A percentile compares a stretch with the other conserved stretches of the same genome.
These are phyloP conservation scores for Equus przewalskii DNA, from an alignment of 2,113 vertebrate genomes.

Conservation along the genomic window DNA sequence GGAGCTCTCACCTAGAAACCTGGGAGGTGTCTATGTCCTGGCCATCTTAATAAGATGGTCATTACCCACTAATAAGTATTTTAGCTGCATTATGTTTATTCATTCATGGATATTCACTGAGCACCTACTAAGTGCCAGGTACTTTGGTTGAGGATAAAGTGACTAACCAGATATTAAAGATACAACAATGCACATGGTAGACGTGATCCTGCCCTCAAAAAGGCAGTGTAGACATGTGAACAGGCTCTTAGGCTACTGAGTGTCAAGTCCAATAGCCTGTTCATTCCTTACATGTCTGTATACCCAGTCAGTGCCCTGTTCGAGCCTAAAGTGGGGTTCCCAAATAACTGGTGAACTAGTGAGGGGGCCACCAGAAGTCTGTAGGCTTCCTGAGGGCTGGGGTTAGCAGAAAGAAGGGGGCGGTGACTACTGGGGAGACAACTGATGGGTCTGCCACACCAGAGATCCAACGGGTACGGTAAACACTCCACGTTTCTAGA, in stretches of 20 bases:
- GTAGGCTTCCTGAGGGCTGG: background rate
- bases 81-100: background rate
- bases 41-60: background rate
- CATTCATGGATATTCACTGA: slow-evolving; percentile 1
- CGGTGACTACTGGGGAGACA: background rate
- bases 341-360: background rate
- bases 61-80: background rate
- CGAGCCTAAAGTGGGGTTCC: background rate
- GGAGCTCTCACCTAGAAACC: background rate
- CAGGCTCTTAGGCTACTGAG: background rate
- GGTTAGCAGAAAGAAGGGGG: background rate
- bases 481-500: background rate
- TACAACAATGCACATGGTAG: background rate
- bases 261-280: background rate
- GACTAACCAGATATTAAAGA: background rate
- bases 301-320: background rate
- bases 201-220: background rate
- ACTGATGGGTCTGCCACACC: background rate
- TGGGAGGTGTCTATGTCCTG: background rate
- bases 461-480: background rate
- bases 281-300: background rate
- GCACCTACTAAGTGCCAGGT: background rate
- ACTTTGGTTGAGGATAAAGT: background rate
- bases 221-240: background rate
- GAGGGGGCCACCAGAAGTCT: background rate